Evolutionary conservation across 2,888 invertebrate genomes (phyloP).

Genomic region (Calameuta idolon): DNA sequence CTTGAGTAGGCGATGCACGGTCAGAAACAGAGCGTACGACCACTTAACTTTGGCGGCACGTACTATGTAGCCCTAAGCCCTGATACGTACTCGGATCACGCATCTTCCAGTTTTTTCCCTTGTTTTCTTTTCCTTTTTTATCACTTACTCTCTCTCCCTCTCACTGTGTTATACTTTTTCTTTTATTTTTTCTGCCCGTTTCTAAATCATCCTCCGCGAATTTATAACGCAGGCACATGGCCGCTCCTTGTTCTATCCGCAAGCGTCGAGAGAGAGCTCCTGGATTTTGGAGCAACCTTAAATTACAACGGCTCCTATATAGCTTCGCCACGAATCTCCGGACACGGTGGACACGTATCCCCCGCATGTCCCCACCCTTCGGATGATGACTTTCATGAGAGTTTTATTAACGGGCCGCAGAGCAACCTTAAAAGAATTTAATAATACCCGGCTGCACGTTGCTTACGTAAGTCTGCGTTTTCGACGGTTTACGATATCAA

Average conservation of each 20-base stretch:
- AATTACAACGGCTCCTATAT: background rate
- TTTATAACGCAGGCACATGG: conserved; percentile 26
- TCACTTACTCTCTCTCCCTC: conserved; percentile 16
- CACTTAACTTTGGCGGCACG: conserved; percentile 50
- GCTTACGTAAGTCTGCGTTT: background rate
- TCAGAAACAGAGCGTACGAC: conserved; percentile 11
- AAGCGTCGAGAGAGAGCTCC: background rate
- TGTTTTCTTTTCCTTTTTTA: conserved; percentile 10
- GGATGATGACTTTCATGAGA: background rate
- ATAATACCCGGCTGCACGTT: background rate
- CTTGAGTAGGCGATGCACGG: conserved; percentile 9
- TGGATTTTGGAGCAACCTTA: background rate
- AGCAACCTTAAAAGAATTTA: background rate
- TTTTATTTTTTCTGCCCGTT: background rate
- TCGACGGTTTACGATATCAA: background rate
- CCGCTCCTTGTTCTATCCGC: conserved; percentile 10
- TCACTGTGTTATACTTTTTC: conserved; percentile 11
- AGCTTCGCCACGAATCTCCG: background rate
- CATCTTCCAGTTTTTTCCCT: conserved; percentile 34
- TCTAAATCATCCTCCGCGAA: conserved; percentile 23
- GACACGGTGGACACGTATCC: background rate
- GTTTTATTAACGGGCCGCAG: background rate
- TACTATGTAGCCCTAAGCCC: conserved; percentile 46
- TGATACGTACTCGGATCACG: conserved; percentile 51
- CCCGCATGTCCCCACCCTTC: background rate